Conservation (phyloP, 2,113 vertebrate genomes). For the Ameiurus melas region DNA sequence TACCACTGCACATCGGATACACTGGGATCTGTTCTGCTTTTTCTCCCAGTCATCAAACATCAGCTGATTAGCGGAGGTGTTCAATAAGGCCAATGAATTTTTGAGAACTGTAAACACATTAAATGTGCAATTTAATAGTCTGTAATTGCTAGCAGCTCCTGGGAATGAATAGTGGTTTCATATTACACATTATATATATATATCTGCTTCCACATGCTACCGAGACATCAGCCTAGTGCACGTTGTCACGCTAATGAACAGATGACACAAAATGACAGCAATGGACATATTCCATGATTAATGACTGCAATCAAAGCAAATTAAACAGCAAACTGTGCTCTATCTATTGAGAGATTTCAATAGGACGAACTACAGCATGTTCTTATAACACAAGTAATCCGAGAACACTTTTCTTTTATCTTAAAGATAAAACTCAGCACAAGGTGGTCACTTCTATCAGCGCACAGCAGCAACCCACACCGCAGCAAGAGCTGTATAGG, state of each 20-base stretch:
- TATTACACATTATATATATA: not conserved
- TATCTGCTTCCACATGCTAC: not conserved
- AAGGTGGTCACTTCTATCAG: not conserved
- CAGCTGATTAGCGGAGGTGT: conserved; percentile 62
- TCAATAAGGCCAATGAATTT: conserved; percentile 66
- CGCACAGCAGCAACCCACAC: not conserved
- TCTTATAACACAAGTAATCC: not conserved
- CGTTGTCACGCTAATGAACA: not conserved
- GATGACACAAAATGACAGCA: not conserved
- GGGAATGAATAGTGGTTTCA: not conserved
- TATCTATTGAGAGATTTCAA: not conserved
- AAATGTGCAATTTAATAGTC: not conserved
- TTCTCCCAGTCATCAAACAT: conserved; percentile 73
- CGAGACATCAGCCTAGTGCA: not conserved
- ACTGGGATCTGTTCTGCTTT: not conserved
- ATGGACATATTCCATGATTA: not conserved
- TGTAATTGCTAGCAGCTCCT: not conserved
- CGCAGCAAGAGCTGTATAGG: not conserved
- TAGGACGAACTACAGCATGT: not conserved
- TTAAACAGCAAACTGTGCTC: not conserved
- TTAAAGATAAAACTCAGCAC: not conserved
- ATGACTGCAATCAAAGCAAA: not conserved
- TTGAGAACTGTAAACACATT: conserved; percentile 62
- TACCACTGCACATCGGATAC: conserved; percentile 71
- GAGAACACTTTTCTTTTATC: too few species aligned